Conservation (phyloP, 2,113 vertebrate species). For the Saguinus imperator region DNA sequence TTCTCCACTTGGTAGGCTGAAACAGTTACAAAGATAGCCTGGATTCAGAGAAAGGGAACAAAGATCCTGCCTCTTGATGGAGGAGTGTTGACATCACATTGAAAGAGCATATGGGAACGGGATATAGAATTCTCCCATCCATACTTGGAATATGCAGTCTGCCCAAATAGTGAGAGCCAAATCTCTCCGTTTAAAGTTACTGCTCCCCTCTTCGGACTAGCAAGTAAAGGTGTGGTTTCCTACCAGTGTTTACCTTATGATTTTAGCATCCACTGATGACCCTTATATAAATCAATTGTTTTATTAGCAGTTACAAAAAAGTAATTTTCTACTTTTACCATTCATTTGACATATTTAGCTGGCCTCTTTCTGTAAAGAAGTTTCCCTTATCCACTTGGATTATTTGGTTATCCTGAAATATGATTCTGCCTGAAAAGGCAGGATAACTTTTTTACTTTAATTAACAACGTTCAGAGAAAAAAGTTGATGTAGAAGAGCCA, state of each 20-base stretch:
- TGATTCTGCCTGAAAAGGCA: background rate
- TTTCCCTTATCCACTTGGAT: background rate
- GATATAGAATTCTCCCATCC: background rate
- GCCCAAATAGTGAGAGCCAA: background rate
- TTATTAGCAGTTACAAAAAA: background rate
- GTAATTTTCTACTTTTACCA: background rate
- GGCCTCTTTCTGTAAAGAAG: background rate
- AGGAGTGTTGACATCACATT: background rate
- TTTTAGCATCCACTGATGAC: background rate
- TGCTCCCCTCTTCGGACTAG: background rate
- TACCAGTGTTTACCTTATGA: background rate
- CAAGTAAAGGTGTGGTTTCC: background rate
- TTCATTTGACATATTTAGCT: background rate
- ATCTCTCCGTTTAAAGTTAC: background rate
- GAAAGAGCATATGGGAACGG: background rate
- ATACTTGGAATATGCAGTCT: background rate
- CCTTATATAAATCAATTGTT: background rate
- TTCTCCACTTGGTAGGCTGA: background rate
- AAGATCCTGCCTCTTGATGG: background rate
- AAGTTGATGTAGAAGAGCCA: background rate
- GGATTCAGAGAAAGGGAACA: background rate
- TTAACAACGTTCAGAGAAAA: background rate
- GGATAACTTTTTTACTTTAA: background rate
- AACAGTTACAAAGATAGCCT: background rate
- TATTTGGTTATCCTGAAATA: background rate